Evolutionary conservation across 2,113 vertebrate species (phyloP), one percentile per base, ranked within the genome.

Genomic region (Daboia siamensis): DNA sequence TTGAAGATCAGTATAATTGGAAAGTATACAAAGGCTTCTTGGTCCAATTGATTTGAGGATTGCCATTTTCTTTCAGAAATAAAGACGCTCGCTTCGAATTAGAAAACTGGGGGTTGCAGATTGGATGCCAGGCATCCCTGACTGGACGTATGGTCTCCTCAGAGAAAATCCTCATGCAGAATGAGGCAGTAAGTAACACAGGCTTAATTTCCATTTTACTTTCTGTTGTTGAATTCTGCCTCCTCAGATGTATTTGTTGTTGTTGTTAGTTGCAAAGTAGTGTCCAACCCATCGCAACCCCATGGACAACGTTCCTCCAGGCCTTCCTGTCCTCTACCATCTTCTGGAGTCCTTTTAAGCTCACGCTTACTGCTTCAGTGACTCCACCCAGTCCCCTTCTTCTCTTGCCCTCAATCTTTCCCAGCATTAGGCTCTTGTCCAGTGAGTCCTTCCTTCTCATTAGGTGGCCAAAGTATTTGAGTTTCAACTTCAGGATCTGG

Each of bases 101-200:
- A 8, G 96, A 96, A 92, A 96, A 93, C 55, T 97, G 95, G 97
- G 96, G 95, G 0, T 20, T 96, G 52, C 88, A 92, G 6, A 89
- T 96, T 56, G 85, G 91, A 24, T 90, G 92, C 21, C 95, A 95
- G 3, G 11, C 97, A 91, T 97, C 91, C 91, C 87, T 96, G 87
- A 95, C 92, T 7, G 96, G 96, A 61, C 96, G 96, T 52, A 33
- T 93, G 86, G 33, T 95, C 6, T 92, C 93, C 33, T 52, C 93
- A 86, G 95, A 97, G 26, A 96, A 96, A 94, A 92, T 96, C 64
- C 12, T 96, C 46, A 80, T 95, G 93, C 91, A 93, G 89, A 94
- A 96, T 48, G 61, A 94, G 15, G 51, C 39, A 59, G 93, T 96
- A 93, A 97, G 94, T 95, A 48, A 57, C 84, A 1, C 26, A 84